Evolutionary conservation across 2,888 invertebrate genomes (phyloP).

Genomic region (Seira musarum): DNA sequence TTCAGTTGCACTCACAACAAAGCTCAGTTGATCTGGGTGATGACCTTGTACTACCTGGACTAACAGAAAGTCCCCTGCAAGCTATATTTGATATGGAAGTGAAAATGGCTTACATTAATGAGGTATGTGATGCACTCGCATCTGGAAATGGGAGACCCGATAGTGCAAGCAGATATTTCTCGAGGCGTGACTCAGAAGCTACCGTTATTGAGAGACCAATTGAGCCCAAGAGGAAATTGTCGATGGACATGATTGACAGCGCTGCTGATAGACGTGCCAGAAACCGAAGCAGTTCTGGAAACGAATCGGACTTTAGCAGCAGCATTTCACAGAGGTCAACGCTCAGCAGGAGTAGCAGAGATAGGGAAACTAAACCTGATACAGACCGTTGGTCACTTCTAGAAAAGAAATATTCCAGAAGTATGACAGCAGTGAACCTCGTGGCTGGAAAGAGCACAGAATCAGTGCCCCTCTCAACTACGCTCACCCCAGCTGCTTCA

Average conservation of each 20-base stretch:
- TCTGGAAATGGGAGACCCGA: conserved; percentile 51
- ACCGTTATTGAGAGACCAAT: conserved; percentile 69
- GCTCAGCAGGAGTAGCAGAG: conserved; percentile 34
- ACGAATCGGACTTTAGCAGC: conserved; percentile 67
- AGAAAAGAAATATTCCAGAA: conserved; percentile 70
- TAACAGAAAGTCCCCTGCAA: conserved; percentile 68
- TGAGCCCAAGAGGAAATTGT: conserved; percentile 58
- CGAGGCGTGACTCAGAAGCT: conserved; percentile 67
- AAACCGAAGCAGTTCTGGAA: conserved; percentile 67
- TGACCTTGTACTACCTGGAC: conserved; percentile 58
- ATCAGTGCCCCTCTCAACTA: conserved; percentile 54
- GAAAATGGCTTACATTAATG: conserved; percentile 70
- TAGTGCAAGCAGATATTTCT: conserved; percentile 58
- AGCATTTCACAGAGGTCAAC: conserved; percentile 50
- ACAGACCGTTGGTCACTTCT: conserved; percentile 69
- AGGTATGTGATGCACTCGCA: conserved; percentile 68
- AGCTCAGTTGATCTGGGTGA: conserved; percentile 63
- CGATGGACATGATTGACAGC: conserved; percentile 56
- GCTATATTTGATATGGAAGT: conserved; percentile 69
- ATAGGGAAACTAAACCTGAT: conserved; percentile 40
- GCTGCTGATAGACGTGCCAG: conserved; percentile 64
- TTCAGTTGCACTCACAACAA: conserved; percentile 57
- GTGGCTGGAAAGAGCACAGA: conserved; percentile 43
- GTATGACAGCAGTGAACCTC: conserved; percentile 68
- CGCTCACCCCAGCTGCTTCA: conserved; percentile 57